Conservation (phyloP, 2,113 vertebrate genomes). For the Notiomystis cincta region DNA sequence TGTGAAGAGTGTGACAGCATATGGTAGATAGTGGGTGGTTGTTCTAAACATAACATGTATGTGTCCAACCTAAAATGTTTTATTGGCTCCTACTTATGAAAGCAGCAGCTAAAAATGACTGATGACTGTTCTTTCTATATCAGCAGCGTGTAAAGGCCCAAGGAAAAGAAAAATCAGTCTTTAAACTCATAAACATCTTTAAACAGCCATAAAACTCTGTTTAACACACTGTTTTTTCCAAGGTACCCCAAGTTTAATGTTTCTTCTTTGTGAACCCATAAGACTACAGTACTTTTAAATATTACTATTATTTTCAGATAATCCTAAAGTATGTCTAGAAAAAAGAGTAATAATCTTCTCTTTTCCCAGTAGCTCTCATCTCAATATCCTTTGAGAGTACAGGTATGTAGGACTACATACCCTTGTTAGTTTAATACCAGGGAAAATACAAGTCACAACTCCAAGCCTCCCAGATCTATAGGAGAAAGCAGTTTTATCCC, state of each 20-base stretch:
- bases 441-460: not conserved
- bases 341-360: not conserved
- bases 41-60: constrained; percentile 50
- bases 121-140: constrained; percentile 55
- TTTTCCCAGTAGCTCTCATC: not conserved
- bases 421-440: not conserved
- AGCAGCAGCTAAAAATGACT: constrained; percentile 44
- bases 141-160: not conserved
- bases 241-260: not conserved
- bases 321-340: not conserved
- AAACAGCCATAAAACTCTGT: not conserved
- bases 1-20: constrained; percentile 50
- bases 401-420: not conserved
- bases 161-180: not conserved
- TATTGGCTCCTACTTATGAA: constrained; percentile 26
- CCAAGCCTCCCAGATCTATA: not conserved
- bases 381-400: not conserved
- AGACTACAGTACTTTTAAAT: not conserved
- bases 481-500: not conserved
- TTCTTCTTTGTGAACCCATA: not conserved
- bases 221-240: not conserved
- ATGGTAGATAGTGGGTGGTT: constrained; percentile 20
- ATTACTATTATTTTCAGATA: not conserved
- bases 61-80: constrained; percentile 40
- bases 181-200: not conserved